Evolutionary conservation across 23 tunicate genomes (phyloP), one percentile per base, ranked within the genome.

Genomic region (Botrylloides violaceus): DNA sequence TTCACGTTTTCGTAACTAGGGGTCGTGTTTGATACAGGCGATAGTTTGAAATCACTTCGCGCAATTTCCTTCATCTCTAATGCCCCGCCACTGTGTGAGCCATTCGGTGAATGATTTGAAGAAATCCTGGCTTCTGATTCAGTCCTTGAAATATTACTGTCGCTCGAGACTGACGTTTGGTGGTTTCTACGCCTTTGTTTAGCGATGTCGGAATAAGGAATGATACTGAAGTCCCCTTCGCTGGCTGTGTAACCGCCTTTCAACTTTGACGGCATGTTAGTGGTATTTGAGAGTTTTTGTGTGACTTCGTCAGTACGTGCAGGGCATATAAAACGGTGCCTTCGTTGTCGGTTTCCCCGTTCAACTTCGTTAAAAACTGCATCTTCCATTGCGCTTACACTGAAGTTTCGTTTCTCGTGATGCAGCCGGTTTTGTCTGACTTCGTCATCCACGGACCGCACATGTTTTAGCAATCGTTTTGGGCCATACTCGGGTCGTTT

Each of bases 1-100:
- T 9, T 43, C 35, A 31, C 36, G 36, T 63, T 63, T 33, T 63
- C 70, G 35, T 63, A 63, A 31, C 70, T 63, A 19, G 70, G 70
- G 20, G 70, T 63, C 12, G 70, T 33, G 19, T 26, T 31, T 27
- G 70, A 63, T 19, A 63, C 70, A 9, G 70, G 70, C 4, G 70
- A 63, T 3, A 63, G 9, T 63, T 22, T 27, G n/a, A 31, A 3
- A 3, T 25, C 35, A 7, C 15, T 9, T 15, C 9, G 12, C 9
- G 12, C 53, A 43, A 43, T 7, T 15, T 43, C 53, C 12, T 43
- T 43, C 53, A 43, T 43, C 53, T 9, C 12, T 7, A 43, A 7
- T 15, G 53, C 15, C 15, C 15, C 53, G 9, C 9, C 15, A 43
- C 15, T 43, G 12, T 15, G 53, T 9, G 12, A 15, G 9, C 53